phyloP scores from a whole-genome alignment of 2,113 vertebrate genomes.

The Triplophysa tibetana region DNA sequence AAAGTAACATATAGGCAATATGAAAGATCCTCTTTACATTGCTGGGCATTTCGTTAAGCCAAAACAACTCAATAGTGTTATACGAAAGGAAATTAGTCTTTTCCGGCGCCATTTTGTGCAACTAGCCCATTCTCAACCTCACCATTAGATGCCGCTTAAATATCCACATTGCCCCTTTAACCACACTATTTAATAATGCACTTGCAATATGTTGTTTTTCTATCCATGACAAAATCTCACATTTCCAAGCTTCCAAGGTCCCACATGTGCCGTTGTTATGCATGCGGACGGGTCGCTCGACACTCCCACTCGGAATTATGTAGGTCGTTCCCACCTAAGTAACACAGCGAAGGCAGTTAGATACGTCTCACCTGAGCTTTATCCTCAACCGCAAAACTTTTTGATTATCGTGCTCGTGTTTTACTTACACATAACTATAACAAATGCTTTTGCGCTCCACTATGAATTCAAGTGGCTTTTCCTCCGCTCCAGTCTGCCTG shows the following conservation, averaged over 20 bases:
- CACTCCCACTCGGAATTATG: conserved; percentile 5
- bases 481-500: conserved; percentile 73
- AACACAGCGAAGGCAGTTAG: conserved; percentile 5
- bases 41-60: no score
- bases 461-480: conserved; percentile 72
- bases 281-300: conserved; percentile 7
- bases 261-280: conserved; percentile 5
- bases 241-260: not conserved
- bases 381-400: conserved; percentile 68
- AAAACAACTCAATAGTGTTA: no score
- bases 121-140: no score
- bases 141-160: no score
- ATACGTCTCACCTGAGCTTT: conserved; percentile 43
- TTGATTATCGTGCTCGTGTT: conserved; percentile 69
- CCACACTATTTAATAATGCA: no score
- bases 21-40: no score
- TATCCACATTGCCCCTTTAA: no score
- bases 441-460: conserved; percentile 80
- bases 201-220: not conserved
- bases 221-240: not conserved
- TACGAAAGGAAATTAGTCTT: no score
- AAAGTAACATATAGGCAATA: no score
- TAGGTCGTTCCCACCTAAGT: conserved; percentile 43
- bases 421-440: conserved; percentile 71
- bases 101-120: no score